These are phyloP conservation scores for Anneissia japonica DNA, from an alignment of 35 echinoderm and acorn worm species.

Conservation along the genomic window DNA sequence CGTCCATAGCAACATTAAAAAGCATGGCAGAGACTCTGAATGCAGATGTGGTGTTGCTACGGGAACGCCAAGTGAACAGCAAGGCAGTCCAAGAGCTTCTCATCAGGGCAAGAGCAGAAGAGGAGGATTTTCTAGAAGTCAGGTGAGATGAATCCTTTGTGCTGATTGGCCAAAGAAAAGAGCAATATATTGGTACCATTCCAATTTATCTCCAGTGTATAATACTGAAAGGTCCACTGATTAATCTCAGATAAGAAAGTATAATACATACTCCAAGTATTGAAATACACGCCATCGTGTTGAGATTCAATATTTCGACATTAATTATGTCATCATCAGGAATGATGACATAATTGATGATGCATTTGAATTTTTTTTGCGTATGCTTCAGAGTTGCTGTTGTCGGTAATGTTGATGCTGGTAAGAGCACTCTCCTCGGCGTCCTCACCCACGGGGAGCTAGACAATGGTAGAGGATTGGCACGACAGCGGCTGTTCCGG, in stretches of 20 bases:
- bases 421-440: conserved; percentile 92
- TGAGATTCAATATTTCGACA: no score
- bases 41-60: conserved; percentile 75
- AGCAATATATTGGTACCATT: no score
- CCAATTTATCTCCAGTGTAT: no score
- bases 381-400: conserved; percentile 79
- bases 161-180: no score
- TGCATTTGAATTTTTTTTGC: no score
- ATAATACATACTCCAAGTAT: no score
- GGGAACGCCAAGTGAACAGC: conserved; percentile 43
- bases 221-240: no score
- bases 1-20: conserved; percentile 64
- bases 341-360: no score
- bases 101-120: conserved; percentile 72
- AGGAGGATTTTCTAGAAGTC: conserved; percentile 91
- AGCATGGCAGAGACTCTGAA: conserved; percentile 54
- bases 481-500: conserved; percentile 87
- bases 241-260: no score
- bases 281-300: no score
- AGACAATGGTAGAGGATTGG: conserved; percentile 91
- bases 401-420: conserved; percentile 96
- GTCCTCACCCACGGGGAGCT: conserved; percentile 92
- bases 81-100: conserved; percentile 66
- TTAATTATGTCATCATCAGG: no score
- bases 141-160: conserved; percentile 44